Evolutionary conservation across 1,140 invertebrate genomes (phyloP).

Genomic region (Stratiolaelaps scimitus): DNA sequence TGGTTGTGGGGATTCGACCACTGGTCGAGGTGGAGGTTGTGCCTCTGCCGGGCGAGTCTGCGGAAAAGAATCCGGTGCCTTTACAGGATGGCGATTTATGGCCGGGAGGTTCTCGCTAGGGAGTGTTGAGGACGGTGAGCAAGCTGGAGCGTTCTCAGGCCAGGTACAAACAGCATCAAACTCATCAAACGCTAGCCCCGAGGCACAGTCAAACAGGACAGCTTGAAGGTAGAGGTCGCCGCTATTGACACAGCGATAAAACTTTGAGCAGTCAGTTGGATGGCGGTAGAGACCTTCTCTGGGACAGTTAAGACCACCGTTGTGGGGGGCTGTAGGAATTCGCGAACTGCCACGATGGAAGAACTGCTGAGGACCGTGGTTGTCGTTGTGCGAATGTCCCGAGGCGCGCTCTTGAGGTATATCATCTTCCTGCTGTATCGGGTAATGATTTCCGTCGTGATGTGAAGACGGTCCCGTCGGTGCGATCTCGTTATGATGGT

Average conservation of each 20-base stretch:
- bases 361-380: constrained; percentile 21
- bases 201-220: constrained; percentile 3
- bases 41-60: not conserved
- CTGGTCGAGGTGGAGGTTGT: not conserved
- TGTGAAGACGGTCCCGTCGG: too few relatives aligned
- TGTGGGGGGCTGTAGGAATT: not conserved
- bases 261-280: constrained; percentile 35
- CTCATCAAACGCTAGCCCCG: constrained; percentile 31
- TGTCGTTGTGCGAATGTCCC: constrained; percentile 10
- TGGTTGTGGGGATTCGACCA: not conserved
- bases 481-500: not conserved
- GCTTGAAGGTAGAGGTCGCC: constrained; percentile 45
- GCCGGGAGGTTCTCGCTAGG: not conserved
- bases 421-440: not conserved
- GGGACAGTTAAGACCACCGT: not conserved
- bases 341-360: constrained; percentile 15
- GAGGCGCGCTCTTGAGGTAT: not conserved
- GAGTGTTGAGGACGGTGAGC: not conserved
- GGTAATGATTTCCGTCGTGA: too few relatives aligned
- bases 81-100: not conserved
- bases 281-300: constrained; percentile 33
- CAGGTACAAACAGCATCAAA: not conserved
- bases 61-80: not conserved
- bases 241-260: constrained; percentile 37
- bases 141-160: constrained; percentile 3